Conservation (phyloP, 2,888 invertebrate species). For the Trichogramma dendrolimi region DNA sequence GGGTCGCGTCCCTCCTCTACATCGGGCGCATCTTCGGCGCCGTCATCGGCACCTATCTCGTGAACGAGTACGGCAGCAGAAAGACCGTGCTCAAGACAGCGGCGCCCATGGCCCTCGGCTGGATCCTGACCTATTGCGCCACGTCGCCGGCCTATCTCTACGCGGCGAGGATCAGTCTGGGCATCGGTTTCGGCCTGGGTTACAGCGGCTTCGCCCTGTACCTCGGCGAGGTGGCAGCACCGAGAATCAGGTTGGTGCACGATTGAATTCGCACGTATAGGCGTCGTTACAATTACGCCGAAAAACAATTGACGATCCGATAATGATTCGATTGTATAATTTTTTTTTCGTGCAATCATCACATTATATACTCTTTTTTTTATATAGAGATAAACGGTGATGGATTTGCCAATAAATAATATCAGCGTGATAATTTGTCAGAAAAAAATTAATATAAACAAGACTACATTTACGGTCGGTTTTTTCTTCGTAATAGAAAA, state of each 20-base stretch:
- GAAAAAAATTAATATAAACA: too few relatives aligned
- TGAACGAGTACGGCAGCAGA: slow-evolving; percentile 34
- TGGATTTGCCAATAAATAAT: too few relatives aligned
- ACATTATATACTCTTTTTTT: too few relatives aligned
- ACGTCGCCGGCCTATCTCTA: slow-evolving; percentile 31
- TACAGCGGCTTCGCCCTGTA: slow-evolving; percentile 39
- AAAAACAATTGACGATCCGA: too few relatives aligned
- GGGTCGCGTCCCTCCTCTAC: slow-evolving; percentile 38
- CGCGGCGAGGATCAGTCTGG: slow-evolving; percentile 8
- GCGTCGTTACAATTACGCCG: too few relatives aligned
- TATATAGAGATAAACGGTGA: too few relatives aligned
- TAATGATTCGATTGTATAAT: too few relatives aligned
- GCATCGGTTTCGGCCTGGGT: slow-evolving; percentile 30
- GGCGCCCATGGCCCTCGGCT: slow-evolving; percentile 33
- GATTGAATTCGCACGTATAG: too few relatives aligned
- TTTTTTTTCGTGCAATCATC: too few relatives aligned
- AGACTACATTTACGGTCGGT: too few relatives aligned
- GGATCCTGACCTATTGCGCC: slow-evolving; percentile 33
- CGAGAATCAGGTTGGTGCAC: slow-evolving; percentile 36
- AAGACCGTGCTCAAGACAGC: slow-evolving; percentile 32
- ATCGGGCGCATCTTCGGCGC: slow-evolving; percentile 37
- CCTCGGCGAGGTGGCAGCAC: slow-evolving; percentile 40
- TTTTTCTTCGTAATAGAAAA: too few relatives aligned
- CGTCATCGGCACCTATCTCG: slow-evolving; percentile 31
- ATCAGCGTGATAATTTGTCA: too few relatives aligned